These are phyloP conservation scores for Bos javanicus DNA, from an alignment of 2,113 vertebrate species.

Conservation along the genomic window DNA sequence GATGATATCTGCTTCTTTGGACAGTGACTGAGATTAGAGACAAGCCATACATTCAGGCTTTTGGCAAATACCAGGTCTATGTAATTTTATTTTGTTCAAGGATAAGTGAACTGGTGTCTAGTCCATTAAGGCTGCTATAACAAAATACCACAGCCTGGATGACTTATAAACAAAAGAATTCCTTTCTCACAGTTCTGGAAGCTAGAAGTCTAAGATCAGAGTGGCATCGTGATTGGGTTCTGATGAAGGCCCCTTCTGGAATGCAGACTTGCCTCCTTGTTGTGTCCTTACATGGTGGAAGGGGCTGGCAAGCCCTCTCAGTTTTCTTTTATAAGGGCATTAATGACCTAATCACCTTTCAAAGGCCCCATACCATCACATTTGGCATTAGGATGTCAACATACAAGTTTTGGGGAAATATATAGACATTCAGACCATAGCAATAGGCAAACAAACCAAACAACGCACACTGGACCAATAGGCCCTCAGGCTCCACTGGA, in stretches of 20 bases:
- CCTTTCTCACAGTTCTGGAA: background rate
- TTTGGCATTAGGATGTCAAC: background rate
- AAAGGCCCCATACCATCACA: background rate
- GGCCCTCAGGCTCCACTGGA: background rate
- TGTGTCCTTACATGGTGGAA: background rate
- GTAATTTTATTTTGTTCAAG: background rate
- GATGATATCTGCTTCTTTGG: background rate
- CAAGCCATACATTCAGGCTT: background rate
- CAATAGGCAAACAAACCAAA: background rate
- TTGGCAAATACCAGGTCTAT: background rate
- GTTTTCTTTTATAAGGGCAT: background rate
- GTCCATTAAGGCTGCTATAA: background rate
- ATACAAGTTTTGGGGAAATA: background rate
- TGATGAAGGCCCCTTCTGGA: background rate
- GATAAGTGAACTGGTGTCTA: background rate
- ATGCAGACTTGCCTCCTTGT: background rate
- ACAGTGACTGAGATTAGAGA: background rate
- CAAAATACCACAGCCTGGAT: background rate
- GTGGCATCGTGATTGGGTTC: background rate
- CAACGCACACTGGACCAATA: background rate
- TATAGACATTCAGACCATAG: background rate
- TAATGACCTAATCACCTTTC: background rate
- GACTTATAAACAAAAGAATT: background rate
- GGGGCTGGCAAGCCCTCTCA: background rate
- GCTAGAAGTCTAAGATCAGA: background rate